Evolutionary conservation across 2,797 vertebrate species (phyloP).

Genomic region (Cynodonichthys magdalenae): DNA sequence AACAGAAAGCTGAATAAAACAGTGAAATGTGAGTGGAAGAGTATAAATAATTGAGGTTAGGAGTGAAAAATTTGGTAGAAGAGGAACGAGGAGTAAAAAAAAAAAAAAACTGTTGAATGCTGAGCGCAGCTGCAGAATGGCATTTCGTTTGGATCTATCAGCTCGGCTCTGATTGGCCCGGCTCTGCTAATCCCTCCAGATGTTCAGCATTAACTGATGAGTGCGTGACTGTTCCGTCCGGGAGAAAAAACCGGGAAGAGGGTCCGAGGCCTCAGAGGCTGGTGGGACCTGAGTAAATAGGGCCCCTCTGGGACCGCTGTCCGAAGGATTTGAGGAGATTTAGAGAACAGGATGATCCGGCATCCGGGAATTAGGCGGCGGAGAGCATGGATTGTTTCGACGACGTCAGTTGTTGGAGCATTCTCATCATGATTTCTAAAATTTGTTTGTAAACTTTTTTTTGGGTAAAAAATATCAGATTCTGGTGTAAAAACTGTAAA

Average conservation of each 20-base stretch:
- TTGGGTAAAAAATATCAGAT: too few relatives aligned
- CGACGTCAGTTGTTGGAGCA: conserved; percentile 21
- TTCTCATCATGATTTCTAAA: too few relatives aligned
- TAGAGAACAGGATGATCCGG: conserved; percentile 76
- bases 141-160: conserved; percentile 84
- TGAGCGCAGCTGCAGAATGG: conserved; percentile 86
- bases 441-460: too few relatives aligned
- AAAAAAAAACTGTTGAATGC: conserved; percentile 78
- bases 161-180: conserved; percentile 76
- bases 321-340: conserved; percentile 77
- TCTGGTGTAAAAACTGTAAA: too few relatives aligned
- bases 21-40: background rate
- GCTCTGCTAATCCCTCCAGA: conserved; percentile 83
- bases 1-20: background rate
- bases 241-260: conserved; percentile 43
- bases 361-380: conserved; percentile 77
- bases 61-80: conserved; percentile 20
- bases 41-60: background rate
- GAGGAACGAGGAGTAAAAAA: conserved; percentile 22
- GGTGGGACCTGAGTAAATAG: conserved; percentile 68
- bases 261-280: conserved; percentile 48
- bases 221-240: conserved; percentile 72
- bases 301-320: conserved; percentile 75
- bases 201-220: conserved; percentile 85
- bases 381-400: conserved; percentile 72